These are phyloP conservation scores for Phylloscopus collybita DNA, from an alignment of 2,797 vertebrate genomes.

Conservation along the genomic window DNA sequence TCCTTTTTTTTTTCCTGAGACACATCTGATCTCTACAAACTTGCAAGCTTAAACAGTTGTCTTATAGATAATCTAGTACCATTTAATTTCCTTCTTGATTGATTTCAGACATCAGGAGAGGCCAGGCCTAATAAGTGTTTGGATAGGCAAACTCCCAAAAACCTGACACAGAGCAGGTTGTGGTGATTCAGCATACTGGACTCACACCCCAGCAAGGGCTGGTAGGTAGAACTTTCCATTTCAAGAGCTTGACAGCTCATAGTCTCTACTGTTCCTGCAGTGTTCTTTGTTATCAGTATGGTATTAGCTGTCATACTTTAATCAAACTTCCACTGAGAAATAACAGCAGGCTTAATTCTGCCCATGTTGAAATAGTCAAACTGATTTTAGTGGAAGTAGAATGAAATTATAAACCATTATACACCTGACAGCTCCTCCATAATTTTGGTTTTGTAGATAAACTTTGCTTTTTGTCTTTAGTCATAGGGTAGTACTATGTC, in stretches of 20 bases:
- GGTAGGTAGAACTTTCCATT: background rate
- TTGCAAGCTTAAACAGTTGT: background rate
- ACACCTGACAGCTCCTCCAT: background rate
- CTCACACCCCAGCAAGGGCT: background rate
- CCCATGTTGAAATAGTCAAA: background rate
- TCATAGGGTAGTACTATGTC: background rate
- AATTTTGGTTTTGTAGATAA: background rate
- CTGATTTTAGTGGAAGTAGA: background rate
- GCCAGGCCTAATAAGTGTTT: background rate
- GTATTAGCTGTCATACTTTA: background rate
- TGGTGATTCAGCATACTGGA: background rate
- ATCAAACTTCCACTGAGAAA: background rate
- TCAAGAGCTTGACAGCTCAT: background rate
- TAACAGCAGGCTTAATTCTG: background rate
- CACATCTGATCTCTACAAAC: background rate
- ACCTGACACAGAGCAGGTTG: background rate
- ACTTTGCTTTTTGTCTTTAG: background rate
- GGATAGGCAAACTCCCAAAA: background rate
- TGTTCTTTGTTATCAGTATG: background rate
- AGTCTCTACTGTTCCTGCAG: background rate
- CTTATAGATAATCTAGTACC: background rate
- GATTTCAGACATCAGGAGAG: background rate
- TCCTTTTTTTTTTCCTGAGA: background rate
- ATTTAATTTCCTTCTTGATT: background rate
- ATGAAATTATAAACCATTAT: background rate